Base-by-base conservation (phyloP, 2,888 invertebrate genomes). In the Aphidoletes aphidimyza region DNA sequence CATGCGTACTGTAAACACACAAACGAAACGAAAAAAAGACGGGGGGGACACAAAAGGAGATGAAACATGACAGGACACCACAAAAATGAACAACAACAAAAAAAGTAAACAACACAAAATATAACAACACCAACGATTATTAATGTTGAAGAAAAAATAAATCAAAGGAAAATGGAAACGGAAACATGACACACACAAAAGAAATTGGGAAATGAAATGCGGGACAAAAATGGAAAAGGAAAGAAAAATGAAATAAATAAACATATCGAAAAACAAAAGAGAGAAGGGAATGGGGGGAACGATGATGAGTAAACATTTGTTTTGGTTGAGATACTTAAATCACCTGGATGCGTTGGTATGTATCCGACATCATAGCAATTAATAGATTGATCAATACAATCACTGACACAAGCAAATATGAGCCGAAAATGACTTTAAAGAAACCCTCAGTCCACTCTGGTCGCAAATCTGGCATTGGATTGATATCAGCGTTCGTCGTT, bases 311-410 rank as follows among this genome's bases (percentile, higher is more conserved):
- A 86, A 85, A 85, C 89, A 87, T 87, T n/a, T 88, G 86, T 86
- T 87, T 86, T 69, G 30, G 14, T 69, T 69, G 14, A 30, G n/a
- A 81, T 81, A 8, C 86, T 89, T 91, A 90, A 92, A 91, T 93
- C 94, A 98, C 98, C 94, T 99, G 97, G 89, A 98, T 98, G 89
- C 98, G 94, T 91, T 99, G 98, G 91, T 99, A 99, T 88, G 99
- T 99, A 93, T 99, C 98, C 91, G 98, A 98, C 98, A 99, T 98
- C 98, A 99, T 98, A 92, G 99, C 99, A 94, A 99, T 99, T 90
- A 99, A 95, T 90, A 99, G 94, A 92, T 99, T 98, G 92, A 98
- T 97, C 89, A 99, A 94, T 90, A 99, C 98, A 91, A 99, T 96
- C 90, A 98, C 95, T 88, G 98, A 97, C 90, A 99, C 97, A 94